These are phyloP conservation scores for Semicossyphus pulcher DNA, from an alignment of 2,113 vertebrate species.

Conservation along the genomic window DNA sequence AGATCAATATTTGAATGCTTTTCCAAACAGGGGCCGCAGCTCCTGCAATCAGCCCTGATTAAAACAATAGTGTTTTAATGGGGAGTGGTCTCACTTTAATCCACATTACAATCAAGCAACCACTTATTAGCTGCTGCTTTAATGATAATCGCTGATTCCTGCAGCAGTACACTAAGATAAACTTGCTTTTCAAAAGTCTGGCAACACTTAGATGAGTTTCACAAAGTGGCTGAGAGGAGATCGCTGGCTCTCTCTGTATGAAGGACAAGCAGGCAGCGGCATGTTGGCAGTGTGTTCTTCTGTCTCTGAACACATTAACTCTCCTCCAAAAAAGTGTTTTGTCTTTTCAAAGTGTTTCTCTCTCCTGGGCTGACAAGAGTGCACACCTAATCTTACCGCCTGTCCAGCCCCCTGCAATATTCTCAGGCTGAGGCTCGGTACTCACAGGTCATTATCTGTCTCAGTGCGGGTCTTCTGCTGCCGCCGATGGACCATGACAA, in stretches of 20 bases:
- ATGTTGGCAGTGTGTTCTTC: constrained; percentile 15
- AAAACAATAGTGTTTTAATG: constrained; percentile 56
- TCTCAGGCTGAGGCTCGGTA: constrained; percentile 67
- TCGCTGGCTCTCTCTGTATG: constrained; percentile 10
- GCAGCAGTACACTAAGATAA: constrained; percentile 33
- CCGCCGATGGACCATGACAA: constrained; percentile 86
- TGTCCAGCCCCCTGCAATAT: constrained; percentile 58
- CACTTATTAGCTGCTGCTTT: constrained; percentile 53
- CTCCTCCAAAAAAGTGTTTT: constrained; percentile 11
- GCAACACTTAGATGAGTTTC: constrained; percentile 10
- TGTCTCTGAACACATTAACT: constrained; percentile 23
- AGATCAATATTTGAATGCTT: constrained; percentile 20
- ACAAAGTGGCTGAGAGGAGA: constrained; percentile 8
- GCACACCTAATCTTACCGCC: constrained; percentile 64
- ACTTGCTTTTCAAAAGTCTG: constrained; percentile 11
- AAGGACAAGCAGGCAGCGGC: neutral
- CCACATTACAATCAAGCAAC: constrained; percentile 67
- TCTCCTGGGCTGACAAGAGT: constrained; percentile 53
- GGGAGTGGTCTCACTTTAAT: constrained; percentile 53
- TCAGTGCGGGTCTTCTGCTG: constrained; percentile 86
- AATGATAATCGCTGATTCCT: constrained; percentile 62
- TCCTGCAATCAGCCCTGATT: constrained; percentile 73
- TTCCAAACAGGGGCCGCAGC: constrained; percentile 18
- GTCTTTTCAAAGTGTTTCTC: constrained; percentile 49
- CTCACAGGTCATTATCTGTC: constrained; percentile 88